phyloP scores from a whole-genome alignment of 2,113 vertebrate genomes.

The Himantopus leucocephalus region DNA sequence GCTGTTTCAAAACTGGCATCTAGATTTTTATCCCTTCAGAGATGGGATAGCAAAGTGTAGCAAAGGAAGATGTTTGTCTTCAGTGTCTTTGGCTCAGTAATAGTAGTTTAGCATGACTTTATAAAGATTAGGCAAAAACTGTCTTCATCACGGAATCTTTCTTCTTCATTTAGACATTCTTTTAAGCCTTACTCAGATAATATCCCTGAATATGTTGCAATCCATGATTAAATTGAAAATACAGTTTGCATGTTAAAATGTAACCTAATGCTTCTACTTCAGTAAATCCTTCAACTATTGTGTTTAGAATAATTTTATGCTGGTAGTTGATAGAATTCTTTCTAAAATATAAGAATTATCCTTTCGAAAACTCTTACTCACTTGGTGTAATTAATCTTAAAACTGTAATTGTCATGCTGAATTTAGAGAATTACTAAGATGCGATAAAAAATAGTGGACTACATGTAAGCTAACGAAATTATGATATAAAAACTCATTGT shows the following conservation, averaged over 20 bases:
- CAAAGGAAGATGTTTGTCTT: background rate
- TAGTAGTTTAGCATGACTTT: background rate
- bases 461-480: background rate
- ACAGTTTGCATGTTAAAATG: background rate
- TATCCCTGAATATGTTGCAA: background rate
- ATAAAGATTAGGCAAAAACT: background rate
- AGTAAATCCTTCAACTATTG: background rate
- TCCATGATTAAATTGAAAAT: background rate
- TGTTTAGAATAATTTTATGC: background rate
- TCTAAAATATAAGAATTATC: background rate
- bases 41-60: background rate
- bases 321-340: background rate
- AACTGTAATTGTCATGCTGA: background rate
- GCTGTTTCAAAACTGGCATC: constrained; percentile 19
- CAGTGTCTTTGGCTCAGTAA: background rate
- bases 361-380: background rate
- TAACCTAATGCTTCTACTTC: background rate
- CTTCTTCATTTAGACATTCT: background rate
- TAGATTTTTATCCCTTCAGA: constrained; percentile 29
- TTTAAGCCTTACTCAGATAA: background rate
- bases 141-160: background rate
- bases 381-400: background rate
- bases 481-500: background rate
- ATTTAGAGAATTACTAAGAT: background rate
- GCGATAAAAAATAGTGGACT: background rate